Evolutionary conservation across 2,113 vertebrate species (phyloP).

Genomic region (Lagopus leucura): DNA sequence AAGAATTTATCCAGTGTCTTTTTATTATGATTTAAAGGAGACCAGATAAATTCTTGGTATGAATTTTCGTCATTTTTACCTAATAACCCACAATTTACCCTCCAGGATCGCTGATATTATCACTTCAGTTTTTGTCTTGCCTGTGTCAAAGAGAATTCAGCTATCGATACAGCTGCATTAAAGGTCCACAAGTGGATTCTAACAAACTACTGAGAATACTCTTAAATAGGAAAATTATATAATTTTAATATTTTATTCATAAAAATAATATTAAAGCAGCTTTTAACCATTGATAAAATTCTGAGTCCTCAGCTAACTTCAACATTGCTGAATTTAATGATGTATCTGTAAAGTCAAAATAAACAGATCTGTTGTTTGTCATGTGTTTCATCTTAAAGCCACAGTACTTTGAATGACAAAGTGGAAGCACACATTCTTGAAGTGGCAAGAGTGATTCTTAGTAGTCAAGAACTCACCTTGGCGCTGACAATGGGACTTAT

Average conservation of each 20-base stretch:
- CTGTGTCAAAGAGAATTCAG: slow-evolving; percentile 29
- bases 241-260: slow-evolving; percentile 64
- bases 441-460: background rate
- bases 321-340: slow-evolving; percentile 19
- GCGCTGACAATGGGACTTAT: background rate
- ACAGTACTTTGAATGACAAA: background rate
- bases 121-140: background rate
- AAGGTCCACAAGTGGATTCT: slow-evolving; percentile 30
- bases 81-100: background rate
- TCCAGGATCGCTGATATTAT: background rate
- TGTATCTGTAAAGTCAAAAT: background rate
- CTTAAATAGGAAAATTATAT: slow-evolving; percentile 37
- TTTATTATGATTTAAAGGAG: background rate
- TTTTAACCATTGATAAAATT: slow-evolving; percentile 16
- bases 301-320: background rate
- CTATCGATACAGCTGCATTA: slow-evolving; percentile 36
- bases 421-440: background rate
- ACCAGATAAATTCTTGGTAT: background rate
- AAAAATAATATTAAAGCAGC: slow-evolving; percentile 51
- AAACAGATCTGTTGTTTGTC: background rate
- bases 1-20: no score
- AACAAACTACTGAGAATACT: slow-evolving; percentile 61
- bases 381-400: background rate
- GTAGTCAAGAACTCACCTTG: background rate
- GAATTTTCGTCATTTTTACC: background rate